phyloP scores from a whole-genome alignment of 2,888 invertebrate genomes.

The Meghimatium bilineatum region DNA sequence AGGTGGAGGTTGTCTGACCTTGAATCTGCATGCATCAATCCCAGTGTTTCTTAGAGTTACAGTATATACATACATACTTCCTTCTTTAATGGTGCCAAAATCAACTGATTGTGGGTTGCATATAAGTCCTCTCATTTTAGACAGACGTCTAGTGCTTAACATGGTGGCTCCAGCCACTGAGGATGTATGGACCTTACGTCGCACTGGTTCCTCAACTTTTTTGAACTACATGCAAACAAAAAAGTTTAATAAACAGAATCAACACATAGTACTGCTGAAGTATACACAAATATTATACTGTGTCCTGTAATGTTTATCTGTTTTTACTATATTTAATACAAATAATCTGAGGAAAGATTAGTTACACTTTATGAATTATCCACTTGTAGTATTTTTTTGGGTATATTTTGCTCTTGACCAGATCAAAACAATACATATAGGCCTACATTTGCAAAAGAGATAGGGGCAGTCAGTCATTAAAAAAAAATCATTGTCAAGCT shows the following conservation, averaged over 20 bases:
- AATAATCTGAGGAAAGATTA: too few species aligned
- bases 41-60: constrained; percentile 75
- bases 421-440: too few species aligned
- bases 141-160: constrained; percentile 65
- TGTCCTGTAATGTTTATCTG: too few species aligned
- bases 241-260: background rate
- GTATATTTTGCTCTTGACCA: too few species aligned
- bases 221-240: constrained; percentile 64
- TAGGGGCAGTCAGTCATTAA: too few species aligned
- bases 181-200: constrained; percentile 71
- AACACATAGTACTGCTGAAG: background rate
- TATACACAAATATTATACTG: too few species aligned
- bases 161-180: constrained; percentile 70
- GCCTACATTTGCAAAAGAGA: too few species aligned
- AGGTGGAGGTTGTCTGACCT: constrained; percentile 76
- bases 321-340: too few species aligned
- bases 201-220: constrained; percentile 73
- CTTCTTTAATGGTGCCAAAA: constrained; percentile 76
- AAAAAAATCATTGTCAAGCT: too few species aligned
- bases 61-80: constrained; percentile 72
- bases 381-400: too few species aligned
- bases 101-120: constrained; percentile 74
- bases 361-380: too few species aligned
- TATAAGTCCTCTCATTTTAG: constrained; percentile 72
- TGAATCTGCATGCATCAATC: constrained; percentile 76